Percentiles rank a stretch among this genome's conserved stretches.
phyloP scores from a whole-genome alignment of 2,888 invertebrate species.

The Mantis religiosa region DNA sequence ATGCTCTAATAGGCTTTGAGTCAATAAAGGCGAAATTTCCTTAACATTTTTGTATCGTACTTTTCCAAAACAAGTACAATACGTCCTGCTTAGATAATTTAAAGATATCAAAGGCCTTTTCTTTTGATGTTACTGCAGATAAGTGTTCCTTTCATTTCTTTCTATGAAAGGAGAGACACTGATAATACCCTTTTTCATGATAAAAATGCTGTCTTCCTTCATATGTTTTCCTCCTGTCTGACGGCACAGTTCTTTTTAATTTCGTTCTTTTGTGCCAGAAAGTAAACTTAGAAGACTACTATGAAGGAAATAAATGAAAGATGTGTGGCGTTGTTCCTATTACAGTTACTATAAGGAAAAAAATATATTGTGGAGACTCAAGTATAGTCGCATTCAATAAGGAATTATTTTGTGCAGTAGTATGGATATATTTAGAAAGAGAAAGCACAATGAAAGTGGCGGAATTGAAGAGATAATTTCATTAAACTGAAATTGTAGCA shows the following conservation, averaged over 20 bases:
- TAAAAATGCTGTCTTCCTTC: neutral
- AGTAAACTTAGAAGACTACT: neutral
- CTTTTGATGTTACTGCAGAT: neutral
- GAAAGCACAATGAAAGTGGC: no score
- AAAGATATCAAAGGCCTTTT: neutral
- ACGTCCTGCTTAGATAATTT: neutral
- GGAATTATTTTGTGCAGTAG: no score
- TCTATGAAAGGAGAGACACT: neutral
- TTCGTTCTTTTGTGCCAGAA: neutral
- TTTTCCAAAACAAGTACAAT: neutral
- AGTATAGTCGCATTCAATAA: no score
- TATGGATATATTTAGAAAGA: no score
- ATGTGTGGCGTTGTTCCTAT: neutral
- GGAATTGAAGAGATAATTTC: no score
- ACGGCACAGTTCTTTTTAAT: neutral
- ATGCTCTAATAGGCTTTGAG: no score
- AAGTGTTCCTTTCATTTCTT: neutral
- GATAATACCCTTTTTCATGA: neutral
- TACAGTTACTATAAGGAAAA: neutral
- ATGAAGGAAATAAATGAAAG: neutral
- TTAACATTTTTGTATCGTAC: neutral
- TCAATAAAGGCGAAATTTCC: no score
- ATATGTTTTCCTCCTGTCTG: neutral
- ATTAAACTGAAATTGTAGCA: no score
- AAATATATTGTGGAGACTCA: neutral